Evolutionary conservation across 2,888 invertebrate genomes (phyloP).

Genomic region (Lithophane ornitopus): DNA sequence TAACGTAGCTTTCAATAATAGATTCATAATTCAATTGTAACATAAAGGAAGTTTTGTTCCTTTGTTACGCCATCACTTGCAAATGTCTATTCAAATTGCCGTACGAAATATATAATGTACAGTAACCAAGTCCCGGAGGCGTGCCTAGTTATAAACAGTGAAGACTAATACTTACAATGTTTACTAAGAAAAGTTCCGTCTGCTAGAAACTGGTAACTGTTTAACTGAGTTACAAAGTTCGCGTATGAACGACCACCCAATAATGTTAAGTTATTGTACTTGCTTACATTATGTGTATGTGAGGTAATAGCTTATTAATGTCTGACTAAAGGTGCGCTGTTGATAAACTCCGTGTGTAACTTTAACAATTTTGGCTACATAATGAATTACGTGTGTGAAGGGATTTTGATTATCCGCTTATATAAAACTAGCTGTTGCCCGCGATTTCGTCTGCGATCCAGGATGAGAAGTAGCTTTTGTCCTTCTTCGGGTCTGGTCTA

Average conservation of each 20-base stretch:
- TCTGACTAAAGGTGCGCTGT: conserved; percentile 32
- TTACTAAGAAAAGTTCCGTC: conserved; percentile 68
- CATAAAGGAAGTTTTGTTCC: not conserved
- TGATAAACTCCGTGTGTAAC: conserved; percentile 40
- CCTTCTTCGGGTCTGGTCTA: too few species aligned
- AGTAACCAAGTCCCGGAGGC: not conserved
- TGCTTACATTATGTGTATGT: conserved; percentile 49
- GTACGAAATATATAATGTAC: conserved; percentile 11
- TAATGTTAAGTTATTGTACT: conserved; percentile 64
- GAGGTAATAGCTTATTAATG: conserved; percentile 52
- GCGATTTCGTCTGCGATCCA: too few species aligned
- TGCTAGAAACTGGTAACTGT: conserved; percentile 61
- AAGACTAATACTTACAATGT: conserved; percentile 63
- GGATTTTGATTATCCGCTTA: conserved; percentile 13
- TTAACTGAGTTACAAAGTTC: conserved; percentile 66
- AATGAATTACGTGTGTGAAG: conserved; percentile 28
- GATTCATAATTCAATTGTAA: not conserved
- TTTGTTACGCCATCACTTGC: conserved; percentile 4
- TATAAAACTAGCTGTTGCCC: not conserved
- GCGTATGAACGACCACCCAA: conserved; percentile 61
- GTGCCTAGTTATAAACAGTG: conserved; percentile 26
- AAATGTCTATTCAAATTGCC: conserved; percentile 17
- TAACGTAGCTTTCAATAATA: not conserved
- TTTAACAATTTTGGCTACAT: conserved; percentile 42
- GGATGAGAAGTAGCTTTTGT: too few species aligned